These are phyloP conservation scores for Typhlomys cinereus DNA, from an alignment of 2,113 vertebrate genomes.

Conservation along the genomic window DNA sequence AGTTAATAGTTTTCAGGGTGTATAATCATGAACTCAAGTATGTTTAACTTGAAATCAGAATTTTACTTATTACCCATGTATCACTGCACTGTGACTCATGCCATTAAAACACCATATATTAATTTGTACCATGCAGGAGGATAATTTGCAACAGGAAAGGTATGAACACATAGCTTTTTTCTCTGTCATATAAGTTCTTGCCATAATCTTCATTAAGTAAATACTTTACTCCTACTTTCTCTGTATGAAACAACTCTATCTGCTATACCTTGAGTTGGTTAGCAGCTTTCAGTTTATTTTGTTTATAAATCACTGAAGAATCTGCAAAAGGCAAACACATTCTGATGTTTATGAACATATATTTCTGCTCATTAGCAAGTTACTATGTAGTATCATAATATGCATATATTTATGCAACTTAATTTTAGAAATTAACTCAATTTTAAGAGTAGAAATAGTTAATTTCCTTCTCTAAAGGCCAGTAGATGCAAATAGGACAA, in stretches of 20 bases:
- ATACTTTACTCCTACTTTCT: conserved; percentile 30
- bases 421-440: conserved; percentile 49
- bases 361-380: conserved; percentile 35
- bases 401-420: background rate
- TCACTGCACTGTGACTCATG: background rate
- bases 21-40: background rate
- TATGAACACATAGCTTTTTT: conserved; percentile 42
- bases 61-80: background rate
- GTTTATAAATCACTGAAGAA: conserved; percentile 47
- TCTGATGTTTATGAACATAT: conserved; percentile 46
- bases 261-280: conserved; percentile 38
- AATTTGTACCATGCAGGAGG: background rate
- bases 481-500: conserved; percentile 47
- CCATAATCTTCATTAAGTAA: conserved; percentile 56
- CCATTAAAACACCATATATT: conserved; percentile 13
- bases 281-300: conserved; percentile 66
- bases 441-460: conserved; percentile 45
- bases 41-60: background rate
- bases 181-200: conserved; percentile 31
- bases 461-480: background rate
- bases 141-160: conserved; percentile 37
- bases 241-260: conserved; percentile 63
- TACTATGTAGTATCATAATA: conserved; percentile 23
- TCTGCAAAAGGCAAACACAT: background rate
- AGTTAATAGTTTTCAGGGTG: background rate